Conservation (phyloP, 1,140 invertebrate species). For the Cyclargus thomasi region DNA sequence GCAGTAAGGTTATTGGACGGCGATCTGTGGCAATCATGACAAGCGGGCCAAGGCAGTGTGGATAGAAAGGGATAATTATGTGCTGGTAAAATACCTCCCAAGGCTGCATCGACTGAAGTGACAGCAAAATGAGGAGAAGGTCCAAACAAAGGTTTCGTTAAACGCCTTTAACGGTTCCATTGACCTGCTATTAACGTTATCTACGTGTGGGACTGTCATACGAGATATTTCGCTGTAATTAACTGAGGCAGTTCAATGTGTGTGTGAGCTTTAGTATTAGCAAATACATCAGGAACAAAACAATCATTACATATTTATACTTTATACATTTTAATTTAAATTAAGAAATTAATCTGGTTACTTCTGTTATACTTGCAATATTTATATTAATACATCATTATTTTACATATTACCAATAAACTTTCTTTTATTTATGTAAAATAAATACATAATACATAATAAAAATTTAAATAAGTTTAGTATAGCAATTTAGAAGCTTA, state of each 20-base stretch:
- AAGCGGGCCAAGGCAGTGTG: constrained; percentile 11
- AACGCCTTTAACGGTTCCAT: background rate
- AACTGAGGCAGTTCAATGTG: background rate
- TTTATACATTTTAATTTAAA: no score
- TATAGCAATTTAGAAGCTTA: no score
- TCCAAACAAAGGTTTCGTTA: background rate
- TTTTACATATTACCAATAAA: no score
- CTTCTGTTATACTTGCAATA: no score
- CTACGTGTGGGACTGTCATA: background rate
- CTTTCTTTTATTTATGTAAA: no score
- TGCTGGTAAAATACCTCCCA: constrained; percentile 10
- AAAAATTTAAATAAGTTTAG: no score
- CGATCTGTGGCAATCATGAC: constrained; percentile 9
- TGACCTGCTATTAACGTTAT: background rate
- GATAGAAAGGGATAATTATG: constrained; percentile 14
- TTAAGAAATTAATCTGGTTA: no score
- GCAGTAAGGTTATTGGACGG: constrained; percentile 10
- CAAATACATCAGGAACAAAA: no score
- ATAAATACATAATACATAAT: no score
- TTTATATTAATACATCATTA: no score
- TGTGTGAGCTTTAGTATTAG: no score
- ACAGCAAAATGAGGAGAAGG: constrained; percentile 5
- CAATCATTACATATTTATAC: no score
- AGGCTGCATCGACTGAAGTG: background rate
- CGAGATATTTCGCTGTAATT: background rate